Evolutionary conservation across 2,888 invertebrate genomes (phyloP), one percentile per base, ranked within the genome.

Genomic region (Agriopis aurantiaria): DNA sequence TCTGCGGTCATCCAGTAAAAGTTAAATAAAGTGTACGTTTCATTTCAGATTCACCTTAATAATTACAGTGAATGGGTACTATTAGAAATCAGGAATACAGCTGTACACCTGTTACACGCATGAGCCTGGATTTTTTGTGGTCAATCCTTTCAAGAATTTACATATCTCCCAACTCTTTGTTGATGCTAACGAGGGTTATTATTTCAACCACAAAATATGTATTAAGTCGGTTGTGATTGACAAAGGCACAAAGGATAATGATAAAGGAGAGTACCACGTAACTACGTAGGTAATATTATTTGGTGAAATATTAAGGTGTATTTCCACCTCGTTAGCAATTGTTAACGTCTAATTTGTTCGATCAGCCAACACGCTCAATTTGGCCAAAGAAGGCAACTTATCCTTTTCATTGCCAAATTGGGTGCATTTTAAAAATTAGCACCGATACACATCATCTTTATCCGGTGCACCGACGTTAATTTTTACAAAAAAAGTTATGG

Each of bases 71-170:
- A 82, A 77, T 85, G 86, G 67, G 85, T 79, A 86, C 85, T 91
- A 91, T 93, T 92, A 92, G 90, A 91, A 89, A 90, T 89, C 88
- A 88, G 82, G 83, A 87, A 79, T 83, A 83, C 92, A 92, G 92
- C 93, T 93, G 93, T 82, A 83, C 92, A 93, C 92, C 93, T 93
- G 93, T 91, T 91, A 82, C 85, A 88, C 83, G 84, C 83, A 85
- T 86, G 86, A 85, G 79, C 82, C 86, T 82, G 85, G 82, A 83
- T 89, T 92, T 93, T 93, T 93, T 93, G 90, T 90, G 82, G 80
- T 78, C 75, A 81, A 80, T 79, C 88, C 91, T 90, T 91, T 91
- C 87, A 83, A 88, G 79, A 89, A 92, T 93, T 93, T 92, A 92
- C 92, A 93, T 93, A 92, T 91, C 85, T 88, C 83, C 86, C 86